Base-by-base conservation (phyloP, 2,113 vertebrate genomes). In the mouse (Mus musculus) region DNA sequence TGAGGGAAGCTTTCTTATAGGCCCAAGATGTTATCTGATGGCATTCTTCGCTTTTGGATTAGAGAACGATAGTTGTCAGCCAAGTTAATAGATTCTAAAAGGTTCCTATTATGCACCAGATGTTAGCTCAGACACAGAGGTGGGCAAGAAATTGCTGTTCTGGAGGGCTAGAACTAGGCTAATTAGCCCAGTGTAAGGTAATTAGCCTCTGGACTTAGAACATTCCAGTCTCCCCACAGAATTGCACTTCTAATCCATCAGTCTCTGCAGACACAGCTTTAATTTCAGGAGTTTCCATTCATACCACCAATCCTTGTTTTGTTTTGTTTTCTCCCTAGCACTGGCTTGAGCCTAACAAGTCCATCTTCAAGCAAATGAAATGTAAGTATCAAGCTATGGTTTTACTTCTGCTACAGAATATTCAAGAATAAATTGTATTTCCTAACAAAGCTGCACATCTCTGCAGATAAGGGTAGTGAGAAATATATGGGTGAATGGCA, bases 321-420 rank as follows among this genome's bases (percentile, higher is more conserved):
- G n/a, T 93, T 96, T 98, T 80, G 54, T 94, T 96, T 98, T 96
- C 98, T 98, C 98, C 97, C 78, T 98, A 99, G 99, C 99, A 99
- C 97, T 99, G 99, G 99, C 99, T 99, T 97, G 99, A 99, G 97
- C 99, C 99, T 96, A 99, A 99, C 98, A 99, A 99, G 97, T 98
- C 99, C 8, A 98, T 99, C 97, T 99, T 98, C 98, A 99, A 99
- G 98, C 99, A 99, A 98, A 99, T 99, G 99, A 99, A 99, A 99
- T 99, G 99, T 99, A 99, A 99, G 99, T 99, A 93, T 98, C 95
- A 92, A 96, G 10, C 93, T 54, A 12, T 91, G 91, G 76, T 26
- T 94, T 75, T 80, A 54, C 19, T 77, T 80, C 90, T 93, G 56
- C 87, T 98, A 85, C 91, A 54, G 97, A 94, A 72, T 92, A 16